phyloP scores from a whole-genome alignment of 2,113 vertebrate species.

The Daboia siamensis region DNA sequence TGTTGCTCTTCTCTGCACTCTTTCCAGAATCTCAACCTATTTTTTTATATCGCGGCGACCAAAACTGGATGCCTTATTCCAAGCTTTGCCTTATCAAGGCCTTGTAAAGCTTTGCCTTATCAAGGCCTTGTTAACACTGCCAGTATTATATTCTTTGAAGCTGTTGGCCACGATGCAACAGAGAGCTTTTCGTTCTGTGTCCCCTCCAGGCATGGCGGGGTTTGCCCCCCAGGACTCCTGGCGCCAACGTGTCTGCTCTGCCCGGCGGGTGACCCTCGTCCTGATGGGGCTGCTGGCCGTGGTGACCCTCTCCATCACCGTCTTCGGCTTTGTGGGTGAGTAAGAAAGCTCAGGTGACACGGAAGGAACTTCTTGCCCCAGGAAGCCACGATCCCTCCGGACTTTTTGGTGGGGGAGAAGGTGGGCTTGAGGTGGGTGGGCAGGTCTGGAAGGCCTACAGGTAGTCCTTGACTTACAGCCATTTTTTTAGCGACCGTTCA shows the following conservation, averaged over 20 bases:
- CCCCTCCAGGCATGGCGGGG: too few species aligned
- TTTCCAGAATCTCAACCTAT: too few species aligned
- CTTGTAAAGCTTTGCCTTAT: too few species aligned
- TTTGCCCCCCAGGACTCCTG: too few species aligned
- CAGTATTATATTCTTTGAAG: too few species aligned
- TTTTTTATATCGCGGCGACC: too few species aligned
- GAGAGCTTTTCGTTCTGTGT: neutral
- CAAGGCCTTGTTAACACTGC: too few species aligned
- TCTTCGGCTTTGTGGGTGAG: neutral
- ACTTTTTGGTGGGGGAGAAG: neutral
- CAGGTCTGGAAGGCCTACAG: neutral
- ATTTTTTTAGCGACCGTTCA: too few species aligned
- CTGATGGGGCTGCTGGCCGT: neutral
- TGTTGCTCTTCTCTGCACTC: too few species aligned
- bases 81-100: too few species aligned
- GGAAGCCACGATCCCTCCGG: neutral
- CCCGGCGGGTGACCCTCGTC: neutral
- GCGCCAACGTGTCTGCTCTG: neutral
- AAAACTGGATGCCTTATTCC: too few species aligned
- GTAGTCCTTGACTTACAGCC: too few species aligned
- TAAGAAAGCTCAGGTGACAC: neutral
- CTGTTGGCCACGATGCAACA: neutral
- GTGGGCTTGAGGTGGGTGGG: neutral
- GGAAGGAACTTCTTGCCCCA: neutral
- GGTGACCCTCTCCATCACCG: neutral